These are phyloP conservation scores for Psittacus erithacus DNA, from an alignment of 2,113 vertebrate species.

Conservation along the genomic window DNA sequence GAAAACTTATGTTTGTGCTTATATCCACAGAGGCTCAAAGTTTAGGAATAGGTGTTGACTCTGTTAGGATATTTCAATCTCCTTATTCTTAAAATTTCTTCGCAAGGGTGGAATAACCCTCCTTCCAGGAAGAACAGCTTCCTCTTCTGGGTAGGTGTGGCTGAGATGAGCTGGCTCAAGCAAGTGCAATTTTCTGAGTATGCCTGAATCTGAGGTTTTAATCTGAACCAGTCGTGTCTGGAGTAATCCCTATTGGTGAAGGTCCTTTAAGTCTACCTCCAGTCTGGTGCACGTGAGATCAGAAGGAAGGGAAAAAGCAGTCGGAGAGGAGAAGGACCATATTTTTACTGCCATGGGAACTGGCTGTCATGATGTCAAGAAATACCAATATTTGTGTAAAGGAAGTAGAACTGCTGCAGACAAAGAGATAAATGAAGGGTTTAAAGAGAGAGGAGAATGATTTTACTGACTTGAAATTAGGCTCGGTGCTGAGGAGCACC, in stretches of 20 bases:
- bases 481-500: background rate
- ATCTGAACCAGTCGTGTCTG: background rate
- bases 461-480: background rate
- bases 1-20: background rate
- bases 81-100: conserved; percentile 2
- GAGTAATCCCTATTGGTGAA: background rate
- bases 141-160: background rate
- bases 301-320: background rate
- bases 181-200: background rate
- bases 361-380: background rate
- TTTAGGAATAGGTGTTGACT: conserved; percentile 8
- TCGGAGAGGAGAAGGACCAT: background rate
- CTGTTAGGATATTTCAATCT: background rate
- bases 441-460: background rate
- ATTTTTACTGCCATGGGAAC: background rate
- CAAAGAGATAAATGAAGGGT: background rate
- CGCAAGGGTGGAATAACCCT: background rate
- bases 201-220: background rate
- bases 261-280: background rate
- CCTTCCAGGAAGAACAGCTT: background rate
- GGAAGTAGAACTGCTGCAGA: background rate
- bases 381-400: background rate
- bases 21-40: background rate
- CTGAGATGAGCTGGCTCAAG: background rate
- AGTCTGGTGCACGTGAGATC: background rate